Conservation (phyloP, 37 sponge, comb jelly and placozoan species). For the Halisarca cf. caerulea region DNA sequence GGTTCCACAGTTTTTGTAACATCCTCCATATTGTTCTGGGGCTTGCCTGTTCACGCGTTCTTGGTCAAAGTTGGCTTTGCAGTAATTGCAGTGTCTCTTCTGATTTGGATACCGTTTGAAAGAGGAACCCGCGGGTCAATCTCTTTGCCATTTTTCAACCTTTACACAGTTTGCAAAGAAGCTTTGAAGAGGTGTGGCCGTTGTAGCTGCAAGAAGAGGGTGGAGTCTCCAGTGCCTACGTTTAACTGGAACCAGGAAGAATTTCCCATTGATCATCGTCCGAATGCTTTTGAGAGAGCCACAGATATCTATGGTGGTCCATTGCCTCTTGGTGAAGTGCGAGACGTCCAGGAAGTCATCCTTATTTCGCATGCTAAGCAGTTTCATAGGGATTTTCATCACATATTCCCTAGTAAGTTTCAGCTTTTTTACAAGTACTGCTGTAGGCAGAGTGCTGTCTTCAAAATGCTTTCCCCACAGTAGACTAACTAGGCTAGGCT, state of each 20-base stretch:
- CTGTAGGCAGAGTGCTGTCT: too few species aligned
- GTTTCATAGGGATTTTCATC: background rate
- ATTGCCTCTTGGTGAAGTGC: background rate
- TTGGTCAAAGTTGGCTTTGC: background rate
- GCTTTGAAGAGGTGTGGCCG: slow-evolving; percentile 3
- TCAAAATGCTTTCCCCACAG: too few species aligned
- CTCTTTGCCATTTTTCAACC: background rate
- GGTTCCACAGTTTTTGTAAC: background rate
- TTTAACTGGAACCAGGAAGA: too few species aligned
- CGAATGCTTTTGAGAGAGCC: background rate
- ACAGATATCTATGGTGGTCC: background rate
- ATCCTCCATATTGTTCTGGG: background rate
- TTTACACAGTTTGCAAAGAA: background rate
- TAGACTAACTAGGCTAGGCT: too few species aligned
- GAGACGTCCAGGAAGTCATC: slow-evolving; percentile 5
- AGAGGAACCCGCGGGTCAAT: background rate
- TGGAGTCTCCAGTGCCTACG: too few species aligned
- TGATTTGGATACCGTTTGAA: background rate
- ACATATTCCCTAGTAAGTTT: background rate
- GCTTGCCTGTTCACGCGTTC: background rate
- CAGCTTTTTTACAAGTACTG: too few species aligned
- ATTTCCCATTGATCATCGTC: background rate
- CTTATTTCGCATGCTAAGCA: background rate
- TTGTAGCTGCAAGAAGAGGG: too few species aligned
- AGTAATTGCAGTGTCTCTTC: background rate